Base-by-base conservation (phyloP, 1,140 invertebrate genomes). In the Aradophagus sp. region DNA sequence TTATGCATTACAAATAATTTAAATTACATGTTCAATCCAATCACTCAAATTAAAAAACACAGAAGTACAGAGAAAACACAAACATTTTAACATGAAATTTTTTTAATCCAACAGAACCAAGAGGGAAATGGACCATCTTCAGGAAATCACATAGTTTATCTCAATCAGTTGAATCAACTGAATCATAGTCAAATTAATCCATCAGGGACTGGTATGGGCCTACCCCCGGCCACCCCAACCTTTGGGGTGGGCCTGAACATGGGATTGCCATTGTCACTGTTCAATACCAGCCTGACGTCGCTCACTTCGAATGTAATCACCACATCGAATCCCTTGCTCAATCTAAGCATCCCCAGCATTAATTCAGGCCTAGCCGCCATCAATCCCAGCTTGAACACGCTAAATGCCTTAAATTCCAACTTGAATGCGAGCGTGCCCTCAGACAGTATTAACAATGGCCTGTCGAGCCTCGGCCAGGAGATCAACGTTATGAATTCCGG, bases 231-330 rank as follows among this genome's bases (percentile, higher is more conserved):
- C 83, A 80, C 80, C 84, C 84, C 84, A 81, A 80, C 84, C 79
- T 85, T 86, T 80, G 84, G 84, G 84, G 84, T 86, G 73, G 84
- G 84, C 82, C 84, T 86, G 70, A 85, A 86, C 76, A 86, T 86
- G 84, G 84, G 84, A 84, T 77, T 86, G 77, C 84, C 84, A 55
- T 76, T 86, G 52, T 86, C 84, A 73, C 63, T 86, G 38, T 73
- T 86, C 34, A 86, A 86, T 70, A 85, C 84, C 41, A 83, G 76
- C 73, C 77, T 85, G 26, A 84, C 82, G 19, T 84, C 84, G 48
- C 79, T 85, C 56, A 85, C 83, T 17, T 85, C 84, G 52, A 86
- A 86, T 71, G 84, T 84, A 50, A 86, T 86, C 70, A 85, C 84
- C 48, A 85, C 84, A 45, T 84, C 84, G 50, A 86, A 86, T 78